phyloP scores from a whole-genome alignment of 2,797 vertebrate species.

The Poeciliopsis infans region DNA sequence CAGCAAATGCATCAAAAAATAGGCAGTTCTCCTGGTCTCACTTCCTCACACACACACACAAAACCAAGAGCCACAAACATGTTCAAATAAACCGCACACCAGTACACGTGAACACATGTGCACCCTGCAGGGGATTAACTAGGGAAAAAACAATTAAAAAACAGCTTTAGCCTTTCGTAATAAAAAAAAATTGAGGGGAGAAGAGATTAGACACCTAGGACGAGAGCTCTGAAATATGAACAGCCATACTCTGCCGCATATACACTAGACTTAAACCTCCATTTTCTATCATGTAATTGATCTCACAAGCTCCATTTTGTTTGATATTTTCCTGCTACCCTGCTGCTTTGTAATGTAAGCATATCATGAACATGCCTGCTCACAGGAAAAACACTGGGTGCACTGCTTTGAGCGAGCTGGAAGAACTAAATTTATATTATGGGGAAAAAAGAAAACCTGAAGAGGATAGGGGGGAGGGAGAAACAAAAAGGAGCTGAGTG shows the following conservation, averaged over 20 bases:
- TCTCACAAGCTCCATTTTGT: slow-evolving; percentile 82
- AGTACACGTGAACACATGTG: slow-evolving; percentile 36
- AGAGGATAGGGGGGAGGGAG: slow-evolving; percentile 40
- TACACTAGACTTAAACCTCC: slow-evolving; percentile 75
- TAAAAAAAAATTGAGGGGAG: slow-evolving; percentile 62
- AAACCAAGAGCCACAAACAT: slow-evolving; percentile 13
- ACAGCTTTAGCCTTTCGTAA: slow-evolving; percentile 60
- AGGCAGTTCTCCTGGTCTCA: neutral
- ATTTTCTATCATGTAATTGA: slow-evolving; percentile 83
- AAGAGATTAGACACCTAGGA: slow-evolving; percentile 66
- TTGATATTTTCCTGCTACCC: slow-evolving; percentile 71
- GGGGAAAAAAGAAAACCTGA: slow-evolving; percentile 30
- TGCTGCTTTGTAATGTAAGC: slow-evolving; percentile 71
- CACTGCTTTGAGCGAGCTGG: slow-evolving; percentile 49
- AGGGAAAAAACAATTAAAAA: slow-evolving; percentile 68
- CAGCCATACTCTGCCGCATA: slow-evolving; percentile 66
- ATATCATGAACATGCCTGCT: slow-evolving; percentile 73
- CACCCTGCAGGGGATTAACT: slow-evolving; percentile 59
- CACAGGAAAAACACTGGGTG: slow-evolving; percentile 49
- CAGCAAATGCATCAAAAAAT: slow-evolving; percentile 48
- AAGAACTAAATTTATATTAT: slow-evolving; percentile 58
- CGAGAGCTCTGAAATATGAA: slow-evolving; percentile 60
- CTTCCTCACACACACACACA: neutral
- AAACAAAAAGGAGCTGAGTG: slow-evolving; percentile 40
- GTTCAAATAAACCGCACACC: slow-evolving; percentile 33